phyloP scores from a whole-genome alignment of 2,797 vertebrate species.

The Pseudochirops cupreus region DNA sequence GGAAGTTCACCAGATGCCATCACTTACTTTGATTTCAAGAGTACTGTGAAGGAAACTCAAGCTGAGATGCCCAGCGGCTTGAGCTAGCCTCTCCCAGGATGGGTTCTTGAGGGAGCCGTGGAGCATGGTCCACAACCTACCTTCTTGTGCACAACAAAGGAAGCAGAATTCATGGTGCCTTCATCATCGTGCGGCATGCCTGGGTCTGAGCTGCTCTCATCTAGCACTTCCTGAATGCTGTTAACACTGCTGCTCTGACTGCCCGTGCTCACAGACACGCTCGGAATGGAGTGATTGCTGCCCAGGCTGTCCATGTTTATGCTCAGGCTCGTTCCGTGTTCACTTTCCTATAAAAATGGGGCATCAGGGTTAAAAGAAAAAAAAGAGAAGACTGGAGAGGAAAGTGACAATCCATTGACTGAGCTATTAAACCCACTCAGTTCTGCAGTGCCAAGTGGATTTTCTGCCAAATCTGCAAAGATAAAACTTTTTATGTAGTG shows the following conservation, averaged over 20 bases:
- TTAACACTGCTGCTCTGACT: slow-evolving; percentile 99
- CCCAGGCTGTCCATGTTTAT: slow-evolving; percentile 98
- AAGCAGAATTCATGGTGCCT: slow-evolving; percentile 90
- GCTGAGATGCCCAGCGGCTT: not conserved
- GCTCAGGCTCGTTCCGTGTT: slow-evolving; percentile 90
- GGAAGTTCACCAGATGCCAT: not conserved
- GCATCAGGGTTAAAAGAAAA: slow-evolving; percentile 12
- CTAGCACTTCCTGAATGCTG: slow-evolving; percentile 98
- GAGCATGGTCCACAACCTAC: slow-evolving; percentile 84
- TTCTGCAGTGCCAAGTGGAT: slow-evolving; percentile 61
- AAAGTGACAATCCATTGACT: slow-evolving; percentile 48
- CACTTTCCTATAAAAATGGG: slow-evolving; percentile 92
- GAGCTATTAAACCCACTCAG: slow-evolving; percentile 28
- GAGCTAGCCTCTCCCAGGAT: not conserved
- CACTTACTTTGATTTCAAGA: slow-evolving; percentile 14
- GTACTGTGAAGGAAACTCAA: not conserved
- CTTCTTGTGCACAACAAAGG: slow-evolving; percentile 93
- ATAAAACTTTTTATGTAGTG: slow-evolving; percentile 58
- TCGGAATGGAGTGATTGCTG: slow-evolving; percentile 98
- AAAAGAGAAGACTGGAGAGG: slow-evolving; percentile 52
- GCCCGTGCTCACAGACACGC: slow-evolving; percentile 96
- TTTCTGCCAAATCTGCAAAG: slow-evolving; percentile 73
- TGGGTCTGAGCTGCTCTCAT: slow-evolving; percentile 94
- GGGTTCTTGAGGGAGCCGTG: not conserved
- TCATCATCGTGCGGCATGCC: slow-evolving; percentile 92